These are phyloP conservation scores for Acrocephalus kingi DNA, from an alignment of 2,113 vertebrate genomes.

Conservation along the genomic window DNA sequence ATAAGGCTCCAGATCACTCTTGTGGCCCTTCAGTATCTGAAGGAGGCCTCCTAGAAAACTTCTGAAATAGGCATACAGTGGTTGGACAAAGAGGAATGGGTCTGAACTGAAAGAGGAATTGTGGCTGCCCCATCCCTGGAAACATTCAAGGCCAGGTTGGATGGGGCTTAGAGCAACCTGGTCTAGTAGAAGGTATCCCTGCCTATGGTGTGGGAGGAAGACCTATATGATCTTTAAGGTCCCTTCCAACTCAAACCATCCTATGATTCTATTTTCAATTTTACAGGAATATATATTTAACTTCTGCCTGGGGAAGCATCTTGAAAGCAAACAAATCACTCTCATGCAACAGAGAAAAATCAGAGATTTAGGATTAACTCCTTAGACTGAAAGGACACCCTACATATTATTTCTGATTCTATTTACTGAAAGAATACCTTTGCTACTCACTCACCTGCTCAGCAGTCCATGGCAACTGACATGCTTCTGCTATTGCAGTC, in stretches of 20 bases:
- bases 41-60: neutral
- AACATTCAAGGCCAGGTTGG: neutral
- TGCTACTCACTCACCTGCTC: slow-evolving; percentile 83
- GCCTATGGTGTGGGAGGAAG: neutral
- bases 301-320: neutral
- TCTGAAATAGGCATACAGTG: neutral
- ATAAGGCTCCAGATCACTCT: neutral
- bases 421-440: neutral
- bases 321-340: neutral
- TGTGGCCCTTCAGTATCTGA: neutral
- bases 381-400: neutral
- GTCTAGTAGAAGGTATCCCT: neutral
- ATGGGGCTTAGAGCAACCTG: neutral
- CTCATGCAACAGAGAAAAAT: neutral
- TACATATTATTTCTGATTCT: neutral
- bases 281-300: neutral
- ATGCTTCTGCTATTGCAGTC: slow-evolving; percentile 89
- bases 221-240: neutral
- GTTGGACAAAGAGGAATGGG: neutral
- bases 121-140: neutral
- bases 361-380: neutral
- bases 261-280: neutral
- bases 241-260: neutral
- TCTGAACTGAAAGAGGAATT: neutral
- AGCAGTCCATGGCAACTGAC: slow-evolving; percentile 92